Percentiles rank a stretch among this genome's conserved stretches.
Evolutionary conservation across 2,113 vertebrate species (phyloP).

Genomic region (Dipodomys stephensi): DNA sequence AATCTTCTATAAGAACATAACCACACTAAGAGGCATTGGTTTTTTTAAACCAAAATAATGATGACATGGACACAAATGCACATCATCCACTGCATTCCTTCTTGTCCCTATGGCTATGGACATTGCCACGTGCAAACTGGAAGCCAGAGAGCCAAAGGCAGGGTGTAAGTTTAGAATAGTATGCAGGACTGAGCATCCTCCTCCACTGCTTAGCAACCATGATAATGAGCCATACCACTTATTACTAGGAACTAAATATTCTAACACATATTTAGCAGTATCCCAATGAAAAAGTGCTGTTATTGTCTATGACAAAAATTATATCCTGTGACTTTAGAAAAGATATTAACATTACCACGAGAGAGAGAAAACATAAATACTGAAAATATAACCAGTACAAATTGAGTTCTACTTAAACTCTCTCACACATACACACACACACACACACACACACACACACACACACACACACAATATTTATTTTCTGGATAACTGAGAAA

Average conservation of each 20-base stretch:
- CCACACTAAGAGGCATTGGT: neutral
- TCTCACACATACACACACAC: no score
- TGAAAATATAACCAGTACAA: constrained; percentile 34
- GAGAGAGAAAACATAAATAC: neutral
- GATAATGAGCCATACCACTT: neutral
- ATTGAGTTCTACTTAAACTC: constrained; percentile 1
- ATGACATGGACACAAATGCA: neutral
- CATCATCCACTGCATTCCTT: neutral
- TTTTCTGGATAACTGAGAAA: constrained; percentile 42
- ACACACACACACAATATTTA: neutral
- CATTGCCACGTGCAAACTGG: neutral
- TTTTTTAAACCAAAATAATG: constrained; percentile 33
- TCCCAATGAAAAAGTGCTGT: neutral
- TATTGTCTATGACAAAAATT: neutral
- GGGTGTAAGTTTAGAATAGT: neutral
- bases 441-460: no score
- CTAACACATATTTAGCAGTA: neutral
- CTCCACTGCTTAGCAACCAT: neutral
- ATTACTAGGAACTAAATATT: neutral
- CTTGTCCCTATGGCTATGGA: neutral
- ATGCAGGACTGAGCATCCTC: neutral
- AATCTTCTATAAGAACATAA: neutral
- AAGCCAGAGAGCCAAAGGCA: constrained; percentile 12
- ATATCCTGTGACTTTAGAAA: constrained; percentile 43
- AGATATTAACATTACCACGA: neutral